Conservation (phyloP, 1,140 invertebrate species). For the Drosophila repleta region DNA sequence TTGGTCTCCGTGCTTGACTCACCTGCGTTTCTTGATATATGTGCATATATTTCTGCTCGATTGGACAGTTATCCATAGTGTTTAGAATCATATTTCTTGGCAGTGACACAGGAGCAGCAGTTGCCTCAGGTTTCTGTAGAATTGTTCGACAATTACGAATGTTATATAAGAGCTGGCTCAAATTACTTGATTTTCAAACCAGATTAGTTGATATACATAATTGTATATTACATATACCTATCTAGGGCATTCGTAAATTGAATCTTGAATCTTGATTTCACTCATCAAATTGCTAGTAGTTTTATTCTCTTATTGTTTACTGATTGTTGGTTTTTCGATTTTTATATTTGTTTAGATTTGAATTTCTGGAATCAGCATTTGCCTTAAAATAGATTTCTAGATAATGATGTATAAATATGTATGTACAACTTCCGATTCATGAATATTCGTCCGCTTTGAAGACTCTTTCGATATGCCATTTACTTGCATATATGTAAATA, state of each 20-base stretch:
- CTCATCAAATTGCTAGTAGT: too few relatives aligned
- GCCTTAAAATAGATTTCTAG: not conserved
- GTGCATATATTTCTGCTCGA: not conserved
- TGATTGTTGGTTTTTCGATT: not conserved
- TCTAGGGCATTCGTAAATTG: too few relatives aligned
- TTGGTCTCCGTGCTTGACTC: not conserved
- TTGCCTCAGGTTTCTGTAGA: not conserved
- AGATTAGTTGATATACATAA: too few relatives aligned
- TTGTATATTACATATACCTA: too few relatives aligned
- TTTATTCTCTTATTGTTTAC: too few relatives aligned
- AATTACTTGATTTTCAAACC: too few relatives aligned
- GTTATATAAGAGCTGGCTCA: too few relatives aligned
- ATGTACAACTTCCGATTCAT: too few relatives aligned
- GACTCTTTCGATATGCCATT: not conserved
- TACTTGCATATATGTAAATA: not conserved
- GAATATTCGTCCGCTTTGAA: too few relatives aligned
- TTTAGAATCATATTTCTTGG: not conserved
- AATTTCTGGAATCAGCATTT: not conserved
- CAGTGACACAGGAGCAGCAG: too few relatives aligned
- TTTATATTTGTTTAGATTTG: not conserved
- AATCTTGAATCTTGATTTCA: too few relatives aligned
- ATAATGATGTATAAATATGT: not conserved
- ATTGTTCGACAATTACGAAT: constrained; percentile 3
- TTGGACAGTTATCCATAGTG: not conserved
- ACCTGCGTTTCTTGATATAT: not conserved